These are phyloP conservation scores for Alloplasta piceator DNA, from an alignment of 2,888 invertebrate species.

Conservation along the genomic window DNA sequence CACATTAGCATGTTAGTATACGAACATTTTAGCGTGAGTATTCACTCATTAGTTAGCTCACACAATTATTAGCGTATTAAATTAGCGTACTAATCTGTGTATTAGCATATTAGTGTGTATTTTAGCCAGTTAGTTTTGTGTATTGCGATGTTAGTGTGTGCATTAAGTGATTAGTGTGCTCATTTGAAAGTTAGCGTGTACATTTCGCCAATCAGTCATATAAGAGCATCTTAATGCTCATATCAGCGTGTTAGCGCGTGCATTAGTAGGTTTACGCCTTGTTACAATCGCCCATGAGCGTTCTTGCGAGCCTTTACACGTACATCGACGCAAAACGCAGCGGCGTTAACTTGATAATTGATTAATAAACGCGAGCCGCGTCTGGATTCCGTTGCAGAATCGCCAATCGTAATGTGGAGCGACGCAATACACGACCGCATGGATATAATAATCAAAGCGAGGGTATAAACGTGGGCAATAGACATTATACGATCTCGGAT, in stretches of 20 bases:
- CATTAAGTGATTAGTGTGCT: too few species aligned
- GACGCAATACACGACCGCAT: background rate
- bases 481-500: slow-evolving; percentile 8
- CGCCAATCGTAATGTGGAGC: background rate
- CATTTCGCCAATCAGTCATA: too few species aligned
- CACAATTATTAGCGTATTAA: too few species aligned
- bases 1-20: too few species aligned
- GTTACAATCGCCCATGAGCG: background rate
- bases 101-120: too few species aligned
- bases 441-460: background rate
- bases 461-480: background rate
- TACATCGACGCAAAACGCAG: background rate
- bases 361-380: slow-evolving; percentile 34
- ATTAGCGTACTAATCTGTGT: too few species aligned
- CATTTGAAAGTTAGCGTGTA: too few species aligned
- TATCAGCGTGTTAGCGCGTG: background rate
- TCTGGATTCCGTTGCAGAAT: background rate
- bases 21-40: too few species aligned
- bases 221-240: too few species aligned
- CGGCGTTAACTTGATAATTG: slow-evolving; percentile 39
- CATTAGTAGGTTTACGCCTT: background rate
- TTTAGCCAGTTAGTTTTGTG: too few species aligned
- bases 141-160: too few species aligned
- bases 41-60: too few species aligned
- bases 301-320: background rate